Evolutionary conservation across 2,113 vertebrate species (phyloP).

Genomic region (Nettapus auritus): DNA sequence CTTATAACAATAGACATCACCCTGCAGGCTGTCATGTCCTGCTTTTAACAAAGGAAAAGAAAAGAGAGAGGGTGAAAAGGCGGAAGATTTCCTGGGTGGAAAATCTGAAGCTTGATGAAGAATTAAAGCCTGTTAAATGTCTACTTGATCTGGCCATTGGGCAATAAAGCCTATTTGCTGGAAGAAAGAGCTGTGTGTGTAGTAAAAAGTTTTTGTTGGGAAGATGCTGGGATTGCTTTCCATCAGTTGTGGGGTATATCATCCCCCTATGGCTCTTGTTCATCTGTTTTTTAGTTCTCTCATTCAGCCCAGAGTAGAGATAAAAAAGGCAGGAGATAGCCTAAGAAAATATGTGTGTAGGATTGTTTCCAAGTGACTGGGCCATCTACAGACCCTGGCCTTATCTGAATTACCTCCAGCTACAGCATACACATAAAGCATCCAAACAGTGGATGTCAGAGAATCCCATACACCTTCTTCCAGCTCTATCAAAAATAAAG

Average conservation of each 20-base stretch:
- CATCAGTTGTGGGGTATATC: background rate
- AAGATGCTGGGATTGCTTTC: slow-evolving; percentile 19
- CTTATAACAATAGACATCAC: slow-evolving; percentile 62
- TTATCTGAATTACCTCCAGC: background rate
- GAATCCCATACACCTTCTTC: background rate
- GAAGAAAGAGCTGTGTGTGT: background rate
- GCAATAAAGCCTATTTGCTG: slow-evolving; percentile 49
- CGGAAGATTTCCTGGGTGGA: slow-evolving; percentile 41
- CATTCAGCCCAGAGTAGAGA: background rate
- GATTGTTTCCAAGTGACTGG: background rate
- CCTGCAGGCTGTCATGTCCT: slow-evolving; percentile 44
- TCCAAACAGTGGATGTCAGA: too few species aligned
- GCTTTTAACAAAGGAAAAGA: slow-evolving; percentile 41
- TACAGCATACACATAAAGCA: background rate
- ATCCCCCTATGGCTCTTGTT: background rate
- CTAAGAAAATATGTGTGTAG: background rate
- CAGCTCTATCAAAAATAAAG: background rate
- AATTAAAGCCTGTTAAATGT: slow-evolving; percentile 61
- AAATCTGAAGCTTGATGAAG: slow-evolving; percentile 58
- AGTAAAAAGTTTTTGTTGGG: slow-evolving; percentile 26
- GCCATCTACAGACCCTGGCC: background rate
- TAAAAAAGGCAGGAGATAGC: background rate
- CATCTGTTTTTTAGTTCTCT: background rate
- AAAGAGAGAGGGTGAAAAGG: background rate
- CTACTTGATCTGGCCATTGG: slow-evolving; percentile 6